Percentiles rank a stretch among this genome's conserved stretches.
Conservation (phyloP, 1,140 invertebrate genomes). For the Meteorus sp. region DNA sequence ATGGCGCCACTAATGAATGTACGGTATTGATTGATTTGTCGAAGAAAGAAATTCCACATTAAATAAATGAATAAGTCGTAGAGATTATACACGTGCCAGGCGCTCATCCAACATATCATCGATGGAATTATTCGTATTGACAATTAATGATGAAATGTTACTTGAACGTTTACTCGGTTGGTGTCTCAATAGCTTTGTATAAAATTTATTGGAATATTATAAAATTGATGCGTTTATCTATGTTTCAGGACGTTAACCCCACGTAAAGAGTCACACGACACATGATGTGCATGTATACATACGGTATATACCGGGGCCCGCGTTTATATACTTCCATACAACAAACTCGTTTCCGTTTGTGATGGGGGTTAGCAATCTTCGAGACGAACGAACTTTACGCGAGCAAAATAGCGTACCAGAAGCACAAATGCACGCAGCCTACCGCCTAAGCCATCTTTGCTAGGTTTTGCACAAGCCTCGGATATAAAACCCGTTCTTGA, state of each 20-base stretch:
- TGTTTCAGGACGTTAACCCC: background rate
- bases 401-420: slow-evolving; percentile 3
- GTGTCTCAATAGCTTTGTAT: too few relatives aligned
- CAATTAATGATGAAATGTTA: too few relatives aligned
- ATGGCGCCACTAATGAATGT: background rate
- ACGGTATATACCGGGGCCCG: too few relatives aligned
- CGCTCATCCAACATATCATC: too few relatives aligned
- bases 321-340: slow-evolving; percentile 7
- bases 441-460: background rate
- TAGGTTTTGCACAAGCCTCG: slow-evolving; percentile 7
- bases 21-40: background rate
- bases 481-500: slow-evolving; percentile 4
- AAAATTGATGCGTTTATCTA: background rate
- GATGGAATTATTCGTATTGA: too few relatives aligned
- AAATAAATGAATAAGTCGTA: too few relatives aligned
- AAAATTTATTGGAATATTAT: background rate
- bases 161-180: too few relatives aligned
- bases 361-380: slow-evolving; percentile 19
- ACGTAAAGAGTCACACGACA: background rate
- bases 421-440: background rate
- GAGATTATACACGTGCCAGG: too few relatives aligned
- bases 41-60: background rate
- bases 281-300: background rate
- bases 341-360: slow-evolving; percentile 23
- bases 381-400: slow-evolving; percentile 1